Conservation (phyloP, 1,140 invertebrate species). For the Parasteatoda tepidariorum region DNA sequence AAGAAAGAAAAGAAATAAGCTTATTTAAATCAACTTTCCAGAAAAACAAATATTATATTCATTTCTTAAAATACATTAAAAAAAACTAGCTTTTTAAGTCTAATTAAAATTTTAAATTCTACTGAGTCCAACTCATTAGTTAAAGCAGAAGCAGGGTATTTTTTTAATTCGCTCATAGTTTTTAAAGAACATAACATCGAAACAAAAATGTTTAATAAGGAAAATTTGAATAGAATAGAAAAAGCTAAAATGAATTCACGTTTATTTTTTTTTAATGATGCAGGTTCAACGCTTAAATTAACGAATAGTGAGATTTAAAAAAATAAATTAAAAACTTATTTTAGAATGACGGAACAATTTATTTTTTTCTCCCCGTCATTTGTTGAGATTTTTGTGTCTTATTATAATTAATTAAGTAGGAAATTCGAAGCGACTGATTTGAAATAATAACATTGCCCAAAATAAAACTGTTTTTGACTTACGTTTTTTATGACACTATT, state of each 20-base stretch:
- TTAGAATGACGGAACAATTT: conserved; percentile 7
- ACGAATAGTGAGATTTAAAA: conserved; percentile 5
- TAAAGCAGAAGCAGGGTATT: neutral
- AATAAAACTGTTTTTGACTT: too few relatives aligned
- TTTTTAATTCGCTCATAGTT: neutral
- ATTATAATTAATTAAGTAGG: conserved; percentile 33
- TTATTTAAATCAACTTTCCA: neutral
- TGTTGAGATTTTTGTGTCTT: conserved; percentile 12
- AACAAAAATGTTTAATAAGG: neutral
- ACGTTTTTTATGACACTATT: too few relatives aligned
- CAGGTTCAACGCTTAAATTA: conserved; percentile 10
- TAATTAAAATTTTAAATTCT: conserved; percentile 31
- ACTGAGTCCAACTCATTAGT: conserved; percentile 19
- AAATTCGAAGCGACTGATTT: neutral
- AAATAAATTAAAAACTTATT: neutral
- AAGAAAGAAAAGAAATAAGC: too few relatives aligned
- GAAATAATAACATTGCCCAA: conserved; percentile 5
- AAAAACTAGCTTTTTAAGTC: conserved; percentile 4
- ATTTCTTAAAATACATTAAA: conserved; percentile 8
- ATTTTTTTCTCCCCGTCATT: conserved; percentile 19
- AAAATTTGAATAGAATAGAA: neutral
- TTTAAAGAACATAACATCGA: neutral
- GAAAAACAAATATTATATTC: neutral
- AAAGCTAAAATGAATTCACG: conserved; percentile 7
- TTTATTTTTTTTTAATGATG: conserved; percentile 7